These are phyloP conservation scores for Mythimna lalbum DNA, from an alignment of 2,888 invertebrate genomes.

Conservation along the genomic window DNA sequence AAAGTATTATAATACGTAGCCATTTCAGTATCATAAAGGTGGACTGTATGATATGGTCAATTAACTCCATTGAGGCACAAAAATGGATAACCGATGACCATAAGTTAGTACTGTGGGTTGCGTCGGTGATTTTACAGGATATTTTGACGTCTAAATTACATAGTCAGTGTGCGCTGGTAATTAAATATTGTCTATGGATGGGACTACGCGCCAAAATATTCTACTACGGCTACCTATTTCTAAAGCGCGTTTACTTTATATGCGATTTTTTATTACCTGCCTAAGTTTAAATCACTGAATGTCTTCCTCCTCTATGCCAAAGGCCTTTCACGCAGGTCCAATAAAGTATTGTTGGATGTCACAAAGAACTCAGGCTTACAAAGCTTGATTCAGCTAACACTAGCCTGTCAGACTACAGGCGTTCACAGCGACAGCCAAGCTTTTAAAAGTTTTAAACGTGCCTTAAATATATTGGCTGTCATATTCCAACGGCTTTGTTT, in stretches of 20 bases:
- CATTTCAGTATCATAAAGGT: constrained; percentile 71
- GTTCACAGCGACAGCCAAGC: constrained; percentile 8
- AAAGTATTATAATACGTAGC: constrained; percentile 77
- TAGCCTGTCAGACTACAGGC: constrained; percentile 2
- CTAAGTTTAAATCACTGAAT: constrained; percentile 6
- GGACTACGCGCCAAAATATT: neutral
- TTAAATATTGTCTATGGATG: neutral
- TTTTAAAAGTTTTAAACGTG: neutral
- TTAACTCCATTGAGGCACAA: constrained; percentile 77
- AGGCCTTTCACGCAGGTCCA: constrained; percentile 4
- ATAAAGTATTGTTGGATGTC: constrained; percentile 10
- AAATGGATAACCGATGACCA: constrained; percentile 55
- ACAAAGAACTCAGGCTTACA: constrained; percentile 1
- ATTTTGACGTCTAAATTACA: neutral
- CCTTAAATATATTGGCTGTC: neutral
- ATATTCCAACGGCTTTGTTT: constrained; percentile 10
- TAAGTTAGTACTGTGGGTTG: constrained; percentile 51
- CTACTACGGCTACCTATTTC: neutral
- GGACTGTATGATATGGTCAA: constrained; percentile 78
- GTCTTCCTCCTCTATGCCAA: constrained; percentile 13
- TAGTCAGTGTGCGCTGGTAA: neutral
- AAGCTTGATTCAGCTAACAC: constrained; percentile 7
- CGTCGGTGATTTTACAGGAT: neutral
- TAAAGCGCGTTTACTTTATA: neutral
- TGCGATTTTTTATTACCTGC: neutral